Conservation (phyloP, 2,113 vertebrate species). For the Myrmecophaga tridactyla region DNA sequence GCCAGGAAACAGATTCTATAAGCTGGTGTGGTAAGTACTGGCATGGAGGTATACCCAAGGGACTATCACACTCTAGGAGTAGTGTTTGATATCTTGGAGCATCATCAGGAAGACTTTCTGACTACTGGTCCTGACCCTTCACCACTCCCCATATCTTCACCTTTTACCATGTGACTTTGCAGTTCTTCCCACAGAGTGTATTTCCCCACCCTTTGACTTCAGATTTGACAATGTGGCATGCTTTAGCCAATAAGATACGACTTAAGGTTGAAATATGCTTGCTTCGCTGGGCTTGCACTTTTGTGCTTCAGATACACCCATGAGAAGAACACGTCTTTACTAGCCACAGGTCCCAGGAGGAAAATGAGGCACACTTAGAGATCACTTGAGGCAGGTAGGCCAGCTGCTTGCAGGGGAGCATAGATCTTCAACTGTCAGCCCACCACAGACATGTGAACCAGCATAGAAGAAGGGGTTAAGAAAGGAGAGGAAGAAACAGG, state of each 20-base stretch:
- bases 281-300: not conserved
- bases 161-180: not conserved
- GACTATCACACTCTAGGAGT: not conserved
- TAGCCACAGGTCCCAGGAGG: not conserved
- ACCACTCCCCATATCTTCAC: not conserved
- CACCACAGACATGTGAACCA: not conserved
- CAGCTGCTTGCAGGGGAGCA: not conserved
- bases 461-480: not conserved
- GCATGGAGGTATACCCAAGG: not conserved
- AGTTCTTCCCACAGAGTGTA: not conserved
- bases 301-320: not conserved
- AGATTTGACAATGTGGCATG: not conserved
- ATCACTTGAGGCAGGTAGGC: not conserved
- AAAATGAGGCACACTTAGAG: not conserved
- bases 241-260: not conserved
- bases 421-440: not conserved
- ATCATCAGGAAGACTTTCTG: not conserved
- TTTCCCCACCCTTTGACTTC: not conserved
- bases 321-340: not conserved
- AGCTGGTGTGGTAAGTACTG: not conserved
- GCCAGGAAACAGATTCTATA: not conserved
- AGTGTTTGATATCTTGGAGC: not conserved
- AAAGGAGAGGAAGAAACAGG: not conserved
- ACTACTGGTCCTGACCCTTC: not conserved
- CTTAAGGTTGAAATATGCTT: not conserved